Base-by-base conservation (phyloP, 2,113 vertebrate genomes). In the Thamnaconus septentrionalis region DNA sequence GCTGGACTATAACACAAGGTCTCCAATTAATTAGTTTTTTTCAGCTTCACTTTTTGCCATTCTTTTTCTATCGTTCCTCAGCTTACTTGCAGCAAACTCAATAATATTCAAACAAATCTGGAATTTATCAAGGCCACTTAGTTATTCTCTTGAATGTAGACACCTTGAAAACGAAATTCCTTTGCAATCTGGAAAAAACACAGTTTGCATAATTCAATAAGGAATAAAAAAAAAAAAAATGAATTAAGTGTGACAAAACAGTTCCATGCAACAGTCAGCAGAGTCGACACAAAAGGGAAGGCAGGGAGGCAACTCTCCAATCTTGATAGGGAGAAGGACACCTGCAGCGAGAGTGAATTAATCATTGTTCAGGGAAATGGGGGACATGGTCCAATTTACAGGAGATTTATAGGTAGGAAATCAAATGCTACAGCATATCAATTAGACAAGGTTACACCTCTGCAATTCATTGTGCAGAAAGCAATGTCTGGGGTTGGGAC, bases 401-500 rank as follows among this genome's bases (percentile, higher is more conserved):
- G 10, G 68, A 82, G 70, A 85, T 82, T 77, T 77, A 83, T 78
- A 60, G 69, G 64, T 64, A 52, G 72, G 61, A 79, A 79, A 85
- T 87, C 75, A 81, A 86, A 86, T 73, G 69, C 45, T 61, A 68
- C 56, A 59, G 64, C 62, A 55, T 75, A 81, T 79, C 74, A 83
- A 83, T 88, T 80, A 83, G 79, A 51, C 62, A 67, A 66, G 69
- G 75, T 76, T 76, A 76, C 64, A 72, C 71, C 70, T 77, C 60
- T 7, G 5, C 67, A 56, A 76, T 64, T 43, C 65, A 71, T 53
- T 42, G 56, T 53, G 18, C 41, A 48, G 70, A 62, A 68, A 73
- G 62, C 57, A 62, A 72, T 31, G 50, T 64, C 48, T 41, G 31
- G 49, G 55, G 40, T 45, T 31, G 45, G 65, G 67, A 68, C 40